Base-by-base conservation (phyloP, 2,797 vertebrate species). In the Petrocephalus schoutedeni region DNA sequence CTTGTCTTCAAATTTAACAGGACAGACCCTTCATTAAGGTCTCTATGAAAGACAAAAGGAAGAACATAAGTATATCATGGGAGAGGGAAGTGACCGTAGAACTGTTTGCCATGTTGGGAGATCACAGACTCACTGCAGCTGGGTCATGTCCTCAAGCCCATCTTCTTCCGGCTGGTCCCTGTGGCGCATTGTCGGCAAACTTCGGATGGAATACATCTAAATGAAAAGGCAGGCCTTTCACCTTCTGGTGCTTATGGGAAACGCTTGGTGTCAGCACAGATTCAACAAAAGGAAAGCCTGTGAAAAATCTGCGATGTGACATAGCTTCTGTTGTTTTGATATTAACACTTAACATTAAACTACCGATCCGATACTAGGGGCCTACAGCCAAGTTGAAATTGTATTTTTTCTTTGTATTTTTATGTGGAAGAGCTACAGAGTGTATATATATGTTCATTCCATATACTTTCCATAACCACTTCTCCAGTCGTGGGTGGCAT, bases 121-220 rank as follows among this genome's bases (percentile, higher is more conserved):
- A 14, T 84, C n/a, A 21, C 23, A 86, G 88, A 95, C 98, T 97
- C 94, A 99, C 98, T 97, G 96, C 91, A 99, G 93, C 91, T 98
- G 97, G 4, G 97, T 99, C 97, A 99, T 96, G 93, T 99, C 98
- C 91, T 99, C 98, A 94, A 97, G 94, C 10, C 97, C 97, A 0
- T 97, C 96, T 0, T 96, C 96, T 92, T 95, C 95, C 87, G 91
- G 91, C 53, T 95, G 95, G 82, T 95, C 94, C 32, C 95, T 94
- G 92, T 96, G 94, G 86, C 94, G 90, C 88, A 94, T 14, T 0
- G 96, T 95, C 0, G 97, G 96, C 91, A 97, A 94, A 92, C 95
- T 97, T 89, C 97, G 94, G 90, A 97, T 93, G 0, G 97, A 95
- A 92, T 97, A 98, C 95, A 99, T 97, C 98, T 99, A 92, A 12